Evolutionary conservation across 2,797 vertebrate species (phyloP).

Genomic region (Tamandua tetradactyla): DNA sequence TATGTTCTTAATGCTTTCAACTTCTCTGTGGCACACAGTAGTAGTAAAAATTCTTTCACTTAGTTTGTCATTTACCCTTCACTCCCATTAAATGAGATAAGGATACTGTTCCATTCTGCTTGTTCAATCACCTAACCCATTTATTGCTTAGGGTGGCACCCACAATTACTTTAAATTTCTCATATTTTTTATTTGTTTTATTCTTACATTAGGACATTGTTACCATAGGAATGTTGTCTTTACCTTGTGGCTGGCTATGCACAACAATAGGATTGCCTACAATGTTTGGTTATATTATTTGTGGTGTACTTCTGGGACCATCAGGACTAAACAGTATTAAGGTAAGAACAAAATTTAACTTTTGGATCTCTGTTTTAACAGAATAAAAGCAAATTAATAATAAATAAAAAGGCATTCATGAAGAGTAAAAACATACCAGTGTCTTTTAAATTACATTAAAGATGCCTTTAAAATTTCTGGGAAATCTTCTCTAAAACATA

Average conservation of each 20-base stretch:
- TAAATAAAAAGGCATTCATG: no score
- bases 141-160: not conserved
- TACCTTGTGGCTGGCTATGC: slow-evolving; percentile 98
- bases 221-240: slow-evolving; percentile 94
- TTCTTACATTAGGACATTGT: slow-evolving; percentile 91
- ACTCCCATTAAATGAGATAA: not conserved
- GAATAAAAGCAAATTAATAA: no score
- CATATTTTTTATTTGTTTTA: not conserved
- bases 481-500: not conserved
- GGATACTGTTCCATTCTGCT: rapidly evolving
- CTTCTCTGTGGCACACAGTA: not conserved
- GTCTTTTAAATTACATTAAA: not conserved
- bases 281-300: slow-evolving; percentile 98
- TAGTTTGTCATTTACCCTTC: rapidly evolving
- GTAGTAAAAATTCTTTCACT: not conserved
- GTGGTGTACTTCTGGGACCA: slow-evolving; percentile 97
- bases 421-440: not conserved
- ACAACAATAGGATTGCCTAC: slow-evolving; percentile 92
- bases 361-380: not conserved
- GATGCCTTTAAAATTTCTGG: not conserved
- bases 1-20: not conserved
- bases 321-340: slow-evolving; percentile 97
- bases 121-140: no score
- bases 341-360: slow-evolving; percentile 83
- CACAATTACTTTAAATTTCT: not conserved